These are phyloP conservation scores for Oenanthe oenanthe DNA, from an alignment of 2,113 vertebrate species.

Conservation along the genomic window DNA sequence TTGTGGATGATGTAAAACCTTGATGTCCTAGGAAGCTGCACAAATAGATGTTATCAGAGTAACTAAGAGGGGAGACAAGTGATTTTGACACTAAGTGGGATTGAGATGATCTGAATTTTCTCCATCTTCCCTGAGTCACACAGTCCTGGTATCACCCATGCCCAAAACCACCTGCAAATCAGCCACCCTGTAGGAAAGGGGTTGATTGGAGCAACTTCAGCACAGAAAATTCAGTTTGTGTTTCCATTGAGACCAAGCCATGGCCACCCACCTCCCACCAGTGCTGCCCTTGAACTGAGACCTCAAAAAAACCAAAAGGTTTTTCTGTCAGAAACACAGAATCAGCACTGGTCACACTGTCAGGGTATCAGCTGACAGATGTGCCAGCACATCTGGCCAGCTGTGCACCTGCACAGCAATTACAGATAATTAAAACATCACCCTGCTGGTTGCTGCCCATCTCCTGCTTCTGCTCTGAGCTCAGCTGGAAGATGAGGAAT, in stretches of 20 bases:
- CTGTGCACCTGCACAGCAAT: background rate
- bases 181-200: background rate
- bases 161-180: background rate
- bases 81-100: background rate
- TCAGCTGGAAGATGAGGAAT: background rate
- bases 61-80: background rate
- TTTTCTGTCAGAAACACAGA: background rate
- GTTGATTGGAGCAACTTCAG: background rate
- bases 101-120: background rate
- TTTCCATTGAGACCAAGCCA: background rate
- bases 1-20: background rate
- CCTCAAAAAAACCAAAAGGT: background rate
- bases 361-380: background rate
- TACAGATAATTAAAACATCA: background rate
- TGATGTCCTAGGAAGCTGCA: background rate
- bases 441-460: background rate
- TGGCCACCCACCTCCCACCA: background rate
- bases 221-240: accelerated
- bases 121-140: background rate
- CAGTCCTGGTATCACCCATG: background rate
- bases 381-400: background rate
- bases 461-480: background rate
- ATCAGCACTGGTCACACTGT: background rate
- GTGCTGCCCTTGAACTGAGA: background rate
- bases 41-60: background rate